These are phyloP conservation scores for Megathymus violae DNA, from an alignment of 1,140 invertebrate genomes.

Conservation along the genomic window DNA sequence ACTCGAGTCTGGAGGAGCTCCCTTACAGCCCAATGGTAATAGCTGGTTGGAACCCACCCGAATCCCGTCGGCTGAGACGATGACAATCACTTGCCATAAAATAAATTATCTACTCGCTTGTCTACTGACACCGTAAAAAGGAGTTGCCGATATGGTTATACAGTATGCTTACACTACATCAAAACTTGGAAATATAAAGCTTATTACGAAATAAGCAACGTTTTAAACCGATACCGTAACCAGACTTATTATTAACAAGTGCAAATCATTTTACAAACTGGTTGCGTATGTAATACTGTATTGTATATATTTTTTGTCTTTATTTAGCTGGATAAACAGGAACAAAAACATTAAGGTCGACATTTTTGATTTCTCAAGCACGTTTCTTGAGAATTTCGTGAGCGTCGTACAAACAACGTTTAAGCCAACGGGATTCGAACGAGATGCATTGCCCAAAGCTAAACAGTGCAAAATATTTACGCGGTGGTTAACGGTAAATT, in stretches of 20 bases:
- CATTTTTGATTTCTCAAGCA: background rate
- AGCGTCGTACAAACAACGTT: constrained; percentile 14
- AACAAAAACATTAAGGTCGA: constrained; percentile 6
- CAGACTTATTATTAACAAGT: background rate
- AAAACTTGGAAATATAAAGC: background rate
- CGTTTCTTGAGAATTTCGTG: constrained; percentile 20
- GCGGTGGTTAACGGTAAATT: constrained; percentile 41
- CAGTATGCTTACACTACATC: too few species aligned
- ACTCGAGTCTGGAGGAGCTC: too few species aligned
- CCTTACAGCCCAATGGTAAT: too few species aligned
- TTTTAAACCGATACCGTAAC: constrained; percentile 1
- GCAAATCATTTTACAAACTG: constrained; percentile 13
- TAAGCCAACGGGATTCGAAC: constrained; percentile 39
- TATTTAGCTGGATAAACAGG: too few species aligned
- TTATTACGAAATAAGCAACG: background rate
- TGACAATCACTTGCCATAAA: too few species aligned
- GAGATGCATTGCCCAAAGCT: constrained; percentile 35
- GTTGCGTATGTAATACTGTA: background rate
- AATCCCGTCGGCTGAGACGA: too few species aligned
- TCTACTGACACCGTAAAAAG: too few species aligned
- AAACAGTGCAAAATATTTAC: constrained; percentile 39
- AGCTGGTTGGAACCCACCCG: too few species aligned
- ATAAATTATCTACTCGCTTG: too few species aligned
- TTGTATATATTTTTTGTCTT: background rate
- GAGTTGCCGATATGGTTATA: too few species aligned